Evolutionary conservation across 2,797 vertebrate species (phyloP).

Genomic region (Sebastes minor): DNA sequence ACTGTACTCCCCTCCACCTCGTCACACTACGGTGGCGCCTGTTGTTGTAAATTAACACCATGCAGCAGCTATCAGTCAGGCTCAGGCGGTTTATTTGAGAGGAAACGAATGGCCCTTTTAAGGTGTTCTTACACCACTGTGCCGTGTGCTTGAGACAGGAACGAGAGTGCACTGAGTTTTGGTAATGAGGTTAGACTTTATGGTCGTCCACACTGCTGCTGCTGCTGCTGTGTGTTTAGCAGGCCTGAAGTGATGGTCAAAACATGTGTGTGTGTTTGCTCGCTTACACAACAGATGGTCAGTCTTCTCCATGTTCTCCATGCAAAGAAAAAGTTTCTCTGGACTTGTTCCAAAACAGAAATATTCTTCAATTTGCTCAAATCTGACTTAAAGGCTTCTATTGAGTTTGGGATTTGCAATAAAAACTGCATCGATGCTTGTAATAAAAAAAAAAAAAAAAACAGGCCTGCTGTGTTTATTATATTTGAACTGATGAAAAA

Average conservation of each 20-base stretch:
- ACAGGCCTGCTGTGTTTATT: conserved; percentile 38
- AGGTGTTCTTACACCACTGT: conserved; percentile 41
- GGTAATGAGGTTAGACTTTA: conserved; percentile 61
- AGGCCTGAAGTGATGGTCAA: conserved; percentile 40
- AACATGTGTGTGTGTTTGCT: conserved; percentile 49
- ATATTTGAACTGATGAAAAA: conserved; percentile 41
- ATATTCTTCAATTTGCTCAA: conserved; percentile 6
- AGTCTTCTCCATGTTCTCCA: neutral
- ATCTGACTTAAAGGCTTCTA: conserved; percentile 15
- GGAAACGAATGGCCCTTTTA: conserved; percentile 61
- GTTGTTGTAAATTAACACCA: conserved; percentile 71
- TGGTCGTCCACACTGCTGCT: conserved; percentile 17
- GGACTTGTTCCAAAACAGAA: neutral
- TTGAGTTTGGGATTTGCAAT: conserved; percentile 52
- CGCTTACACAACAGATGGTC: conserved; percentile 51
- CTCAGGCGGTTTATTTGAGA: conserved; percentile 73
- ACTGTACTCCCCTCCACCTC: conserved; percentile 33
- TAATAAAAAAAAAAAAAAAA: conserved; percentile 24
- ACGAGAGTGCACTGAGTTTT: conserved; percentile 39
- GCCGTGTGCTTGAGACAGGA: conserved; percentile 49
- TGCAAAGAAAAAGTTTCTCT: neutral
- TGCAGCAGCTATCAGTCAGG: conserved; percentile 69
- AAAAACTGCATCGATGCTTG: conserved; percentile 39
- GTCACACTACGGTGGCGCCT: conserved; percentile 57
- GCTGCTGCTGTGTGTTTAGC: conserved; percentile 34